Percentiles rank a stretch among this genome's conserved stretches.
Evolutionary conservation across 2,888 invertebrate genomes (phyloP).

Genomic region (Dioctria linearis): DNA sequence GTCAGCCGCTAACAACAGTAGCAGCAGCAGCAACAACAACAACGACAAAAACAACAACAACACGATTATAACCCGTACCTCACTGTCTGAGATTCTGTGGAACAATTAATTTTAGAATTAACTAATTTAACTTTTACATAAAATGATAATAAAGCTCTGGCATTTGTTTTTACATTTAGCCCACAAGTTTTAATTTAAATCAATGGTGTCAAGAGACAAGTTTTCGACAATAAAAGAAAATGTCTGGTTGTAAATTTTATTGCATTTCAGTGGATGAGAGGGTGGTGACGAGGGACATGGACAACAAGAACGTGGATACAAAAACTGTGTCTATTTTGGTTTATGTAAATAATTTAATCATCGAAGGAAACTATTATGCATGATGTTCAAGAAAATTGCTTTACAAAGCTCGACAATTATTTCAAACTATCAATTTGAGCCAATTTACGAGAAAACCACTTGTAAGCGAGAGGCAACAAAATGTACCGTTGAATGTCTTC

Average conservation of each 20-base stretch:
- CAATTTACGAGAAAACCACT: too few species aligned
- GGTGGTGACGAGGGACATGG: too few species aligned
- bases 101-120: constrained; percentile 55
- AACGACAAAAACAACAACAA: background rate
- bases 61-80: background rate
- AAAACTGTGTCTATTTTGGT: too few species aligned
- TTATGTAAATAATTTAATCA: too few species aligned
- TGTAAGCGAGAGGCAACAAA: too few species aligned
- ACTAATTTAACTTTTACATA: constrained; percentile 54
- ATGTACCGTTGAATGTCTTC: too few species aligned
- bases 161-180: constrained; percentile 38
- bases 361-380: too few species aligned
- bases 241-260: constrained; percentile 24
- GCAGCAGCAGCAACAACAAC: background rate
- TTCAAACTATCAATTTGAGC: too few species aligned
- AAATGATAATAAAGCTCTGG: constrained; percentile 49
- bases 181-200: constrained; percentile 53
- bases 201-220: background rate
- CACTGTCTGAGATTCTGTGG: constrained; percentile 34
- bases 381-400: too few species aligned
- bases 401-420: too few species aligned
- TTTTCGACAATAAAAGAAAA: background rate
- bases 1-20: background rate
- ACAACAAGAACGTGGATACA: too few species aligned
- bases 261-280: background rate